phyloP scores from a whole-genome alignment of 2,888 invertebrate genomes.

The Furcula furcula region DNA sequence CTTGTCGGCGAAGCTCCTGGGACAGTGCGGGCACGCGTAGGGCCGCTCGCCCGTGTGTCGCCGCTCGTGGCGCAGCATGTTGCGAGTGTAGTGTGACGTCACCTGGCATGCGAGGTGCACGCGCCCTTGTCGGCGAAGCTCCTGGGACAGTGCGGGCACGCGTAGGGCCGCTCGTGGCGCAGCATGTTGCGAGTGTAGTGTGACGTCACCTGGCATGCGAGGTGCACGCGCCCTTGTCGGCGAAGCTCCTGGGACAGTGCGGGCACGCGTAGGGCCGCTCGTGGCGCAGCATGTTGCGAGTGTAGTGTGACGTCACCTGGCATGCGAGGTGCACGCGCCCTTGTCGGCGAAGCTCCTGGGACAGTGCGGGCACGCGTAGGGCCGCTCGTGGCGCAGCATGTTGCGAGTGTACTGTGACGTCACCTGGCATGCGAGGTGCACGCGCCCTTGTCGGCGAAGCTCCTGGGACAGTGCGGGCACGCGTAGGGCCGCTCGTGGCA shows the following conservation, averaged over 20 bases:
- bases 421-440: slow-evolving; percentile 76
- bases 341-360: slow-evolving; percentile 79
- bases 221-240: not conserved
- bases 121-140: slow-evolving; percentile 80
- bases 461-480: slow-evolving; percentile 75
- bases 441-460: slow-evolving; percentile 82
- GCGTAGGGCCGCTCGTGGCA: slow-evolving; percentile 80
- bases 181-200: slow-evolving; percentile 35
- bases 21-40: slow-evolving; percentile 77
- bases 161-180: slow-evolving; percentile 78
- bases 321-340: slow-evolving; percentile 79
- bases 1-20: slow-evolving; percentile 79
- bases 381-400: slow-evolving; percentile 80
- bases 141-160: slow-evolving; percentile 72
- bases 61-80: slow-evolving; percentile 68
- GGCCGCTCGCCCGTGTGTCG: too few species aligned
- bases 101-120: slow-evolving; percentile 72
- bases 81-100: not conserved
- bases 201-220: not conserved
- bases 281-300: not conserved
- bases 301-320: slow-evolving; percentile 41
- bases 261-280: slow-evolving; percentile 1
- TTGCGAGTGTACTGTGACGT: slow-evolving; percentile 33
- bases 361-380: slow-evolving; percentile 79
- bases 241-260: not conserved